phyloP scores from a whole-genome alignment of 2,888 invertebrate genomes.

The Agonum fuliginosum region DNA sequence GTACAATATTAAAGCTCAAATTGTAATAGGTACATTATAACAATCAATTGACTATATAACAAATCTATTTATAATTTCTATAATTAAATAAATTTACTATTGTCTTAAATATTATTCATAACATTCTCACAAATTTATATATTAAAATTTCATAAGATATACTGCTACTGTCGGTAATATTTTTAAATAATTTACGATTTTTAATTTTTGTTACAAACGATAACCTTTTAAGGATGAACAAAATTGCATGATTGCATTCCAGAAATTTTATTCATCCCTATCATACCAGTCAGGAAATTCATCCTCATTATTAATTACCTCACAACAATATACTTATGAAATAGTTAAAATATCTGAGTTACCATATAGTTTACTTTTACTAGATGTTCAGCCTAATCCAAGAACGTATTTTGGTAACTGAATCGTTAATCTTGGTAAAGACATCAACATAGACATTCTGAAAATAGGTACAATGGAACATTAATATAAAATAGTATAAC shows the following conservation, averaged over 20 bases:
- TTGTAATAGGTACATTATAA: constrained; percentile 44
- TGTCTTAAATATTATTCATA: not conserved
- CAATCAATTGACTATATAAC: constrained; percentile 21
- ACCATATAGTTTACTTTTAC: not conserved
- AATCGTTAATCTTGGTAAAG: constrained; percentile 88
- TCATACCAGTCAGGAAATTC: no score
- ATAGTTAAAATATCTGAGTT: constrained; percentile 12
- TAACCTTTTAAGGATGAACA: no score
- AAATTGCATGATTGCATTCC: no score
- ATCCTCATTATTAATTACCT: no score
- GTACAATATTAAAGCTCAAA: constrained; percentile 43
- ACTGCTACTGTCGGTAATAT: no score
- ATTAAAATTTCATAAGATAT: not conserved
- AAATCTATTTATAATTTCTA: not conserved
- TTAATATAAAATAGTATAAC: not conserved
- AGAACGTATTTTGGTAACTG: constrained; percentile 91
- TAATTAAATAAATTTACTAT: constrained; percentile 28
- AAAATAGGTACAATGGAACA: constrained; percentile 70
- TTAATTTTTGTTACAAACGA: not conserved
- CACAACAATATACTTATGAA: constrained; percentile 47
- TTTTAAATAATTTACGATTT: no score
- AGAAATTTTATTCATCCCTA: no score
- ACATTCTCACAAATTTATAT: constrained; percentile 9
- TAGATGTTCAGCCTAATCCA: constrained; percentile 81
- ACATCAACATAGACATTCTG: constrained; percentile 91